phyloP scores from a whole-genome alignment of 2,113 vertebrate species.

The Thunnus maccoyii region DNA sequence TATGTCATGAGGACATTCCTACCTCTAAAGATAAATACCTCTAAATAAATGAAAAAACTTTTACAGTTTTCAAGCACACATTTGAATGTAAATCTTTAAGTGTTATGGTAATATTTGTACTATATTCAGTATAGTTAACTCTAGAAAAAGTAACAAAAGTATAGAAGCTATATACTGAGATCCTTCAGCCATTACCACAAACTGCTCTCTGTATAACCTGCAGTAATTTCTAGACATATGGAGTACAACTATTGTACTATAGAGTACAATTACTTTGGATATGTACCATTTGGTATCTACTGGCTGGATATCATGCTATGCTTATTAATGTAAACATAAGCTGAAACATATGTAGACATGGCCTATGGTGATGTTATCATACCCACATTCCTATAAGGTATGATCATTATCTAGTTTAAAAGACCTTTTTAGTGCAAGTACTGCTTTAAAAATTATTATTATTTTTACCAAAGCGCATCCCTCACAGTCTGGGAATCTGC shows the following conservation, averaged over 20 bases:
- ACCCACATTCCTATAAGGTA: not conserved
- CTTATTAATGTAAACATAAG: not conserved
- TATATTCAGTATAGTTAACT: too few species aligned
- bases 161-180: not conserved
- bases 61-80: too few species aligned
- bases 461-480: not conserved
- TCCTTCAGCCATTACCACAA: not conserved
- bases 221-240: not conserved
- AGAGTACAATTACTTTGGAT: not conserved
- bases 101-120: too few species aligned
- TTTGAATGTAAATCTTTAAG: too few species aligned
- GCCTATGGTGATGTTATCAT: not conserved
- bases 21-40: too few species aligned
- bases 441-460: too few species aligned
- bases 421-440: not conserved
- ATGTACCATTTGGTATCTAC: conserved; percentile 16
- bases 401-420: conserved; percentile 1
- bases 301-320: conserved; percentile 1
- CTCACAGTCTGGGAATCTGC: not conserved
- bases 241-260: not conserved
- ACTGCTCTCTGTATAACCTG: not conserved
- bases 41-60: too few species aligned
- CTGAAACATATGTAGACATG: conserved; percentile 3
- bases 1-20: too few species aligned
- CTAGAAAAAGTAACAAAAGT: not conserved